Base-by-base conservation (phyloP, 2,113 vertebrate species). In the Brienomyrus brachyistius region DNA sequence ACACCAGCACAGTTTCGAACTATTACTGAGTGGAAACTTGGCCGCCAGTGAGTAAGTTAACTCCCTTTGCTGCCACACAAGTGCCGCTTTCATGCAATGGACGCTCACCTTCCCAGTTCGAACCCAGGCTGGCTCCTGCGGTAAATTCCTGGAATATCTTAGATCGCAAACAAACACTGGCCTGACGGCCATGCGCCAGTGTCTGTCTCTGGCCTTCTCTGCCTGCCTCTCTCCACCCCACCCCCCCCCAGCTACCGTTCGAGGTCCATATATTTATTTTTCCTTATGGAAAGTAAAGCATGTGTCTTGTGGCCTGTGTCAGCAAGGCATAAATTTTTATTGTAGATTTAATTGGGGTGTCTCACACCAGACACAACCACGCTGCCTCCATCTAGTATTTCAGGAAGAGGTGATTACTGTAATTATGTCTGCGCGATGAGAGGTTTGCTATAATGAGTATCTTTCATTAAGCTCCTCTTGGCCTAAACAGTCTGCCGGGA, bases 11-110 rank as follows among this genome's bases (percentile, higher is more conserved):
- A 94, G 92, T 94, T 90, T 93, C 95, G 95, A 95, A 96, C 95
- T 95, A 94, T 96, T 95, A 93, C 93, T 19, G 88, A 94, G 93
- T 95, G 95, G 95, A 96, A 96, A 96, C 95, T 95, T 95, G 94
- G 95, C 94, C 92, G 91, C 91, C 93, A 91, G 93, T 93, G 91
- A 94, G 92, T 93, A 94, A 93, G 93, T 92, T 95, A 94, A 51
- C 47, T 86, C 89, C 91, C 50, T 82, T 45, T 91, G 83, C 88
- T 88, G 88, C 90, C 89, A 91, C 92, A 94, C 94, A 94, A 94
- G 94, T 93, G 91, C 88, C 93, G 92, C 91, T 93, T 94, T 94
- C 93, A 91, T 94, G 91, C 93, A 90, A 89, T 90, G 88, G 92
- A 90, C 91, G 43, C 91, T 94, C 94, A 95, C 94, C 93, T 94